Conservation (phyloP, 2,888 invertebrate species). For the Diloba caeruleocephala region DNA sequence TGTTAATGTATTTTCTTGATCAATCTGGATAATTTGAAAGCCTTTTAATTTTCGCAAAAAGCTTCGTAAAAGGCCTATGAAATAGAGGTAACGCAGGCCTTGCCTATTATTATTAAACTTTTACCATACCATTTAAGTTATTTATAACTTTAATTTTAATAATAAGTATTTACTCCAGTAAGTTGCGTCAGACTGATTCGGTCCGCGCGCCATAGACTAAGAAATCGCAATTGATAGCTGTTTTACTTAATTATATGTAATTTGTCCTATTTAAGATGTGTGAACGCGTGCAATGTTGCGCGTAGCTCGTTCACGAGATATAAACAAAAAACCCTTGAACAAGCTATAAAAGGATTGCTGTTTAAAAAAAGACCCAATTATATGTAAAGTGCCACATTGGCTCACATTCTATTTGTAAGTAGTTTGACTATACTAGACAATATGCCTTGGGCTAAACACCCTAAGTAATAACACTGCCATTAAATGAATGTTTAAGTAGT, state of each 20-base stretch:
- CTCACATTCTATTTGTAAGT: slow-evolving; percentile 58
- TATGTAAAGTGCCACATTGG: slow-evolving; percentile 74
- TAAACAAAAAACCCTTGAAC: slow-evolving; percentile 19
- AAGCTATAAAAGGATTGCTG: slow-evolving; percentile 33
- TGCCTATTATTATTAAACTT: no score
- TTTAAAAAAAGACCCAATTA: slow-evolving; percentile 33
- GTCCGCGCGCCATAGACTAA: slow-evolving; percentile 56
- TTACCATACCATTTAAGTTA: no score
- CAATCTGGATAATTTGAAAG: slow-evolving; percentile 8
- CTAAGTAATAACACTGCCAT: slow-evolving; percentile 50
- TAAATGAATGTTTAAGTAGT: slow-evolving; percentile 55
- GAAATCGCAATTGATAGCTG: slow-evolving; percentile 48
- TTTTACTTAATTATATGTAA: slow-evolving; percentile 55
- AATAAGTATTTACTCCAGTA: not conserved
- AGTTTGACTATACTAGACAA: slow-evolving; percentile 59
- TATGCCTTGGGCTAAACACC: slow-evolving; percentile 18
- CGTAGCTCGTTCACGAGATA: slow-evolving; percentile 27
- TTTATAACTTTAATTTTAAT: no score
- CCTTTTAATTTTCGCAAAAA: slow-evolving; percentile 20
- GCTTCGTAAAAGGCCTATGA: slow-evolving; percentile 31
- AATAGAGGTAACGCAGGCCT: slow-evolving; percentile 5
- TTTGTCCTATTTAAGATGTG: slow-evolving; percentile 38
- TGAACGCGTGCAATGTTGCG: slow-evolving; percentile 21
- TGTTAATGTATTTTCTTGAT: slow-evolving; percentile 27
- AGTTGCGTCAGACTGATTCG: slow-evolving; percentile 46